Evolutionary conservation across 2,888 invertebrate genomes (phyloP).

Genomic region (Pammene fasciana): DNA sequence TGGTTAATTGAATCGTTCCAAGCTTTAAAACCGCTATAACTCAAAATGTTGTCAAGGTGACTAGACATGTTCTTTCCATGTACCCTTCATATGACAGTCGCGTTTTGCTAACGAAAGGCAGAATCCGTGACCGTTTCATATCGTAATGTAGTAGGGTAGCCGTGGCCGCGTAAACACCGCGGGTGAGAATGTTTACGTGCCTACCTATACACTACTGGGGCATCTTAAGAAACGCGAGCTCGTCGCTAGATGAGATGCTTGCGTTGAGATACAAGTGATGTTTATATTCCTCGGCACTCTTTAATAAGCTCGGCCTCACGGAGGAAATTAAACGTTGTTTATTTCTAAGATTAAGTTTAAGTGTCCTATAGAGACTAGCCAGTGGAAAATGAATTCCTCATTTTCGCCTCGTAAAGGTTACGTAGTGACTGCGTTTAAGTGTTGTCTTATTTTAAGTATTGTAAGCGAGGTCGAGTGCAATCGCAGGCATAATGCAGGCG

Average conservation of each 20-base stretch:
- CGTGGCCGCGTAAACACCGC: constrained; percentile 66
- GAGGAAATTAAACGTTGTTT: constrained; percentile 68
- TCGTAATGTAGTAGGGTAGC: constrained; percentile 51
- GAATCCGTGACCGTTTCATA: constrained; percentile 10
- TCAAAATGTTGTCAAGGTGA: no score
- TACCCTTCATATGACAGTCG: no score
- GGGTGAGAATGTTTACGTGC: constrained; percentile 65
- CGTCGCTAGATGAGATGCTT: constrained; percentile 71
- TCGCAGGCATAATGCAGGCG: constrained; percentile 11
- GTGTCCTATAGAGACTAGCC: constrained; percentile 30
- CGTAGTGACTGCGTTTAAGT: constrained; percentile 21
- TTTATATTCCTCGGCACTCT: constrained; percentile 72
- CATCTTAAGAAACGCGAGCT: constrained; percentile 73
- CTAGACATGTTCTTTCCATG: no score
- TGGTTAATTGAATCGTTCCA: no score
- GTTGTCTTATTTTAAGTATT: constrained; percentile 21
- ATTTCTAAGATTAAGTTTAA: constrained; percentile 41
- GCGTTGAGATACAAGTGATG: constrained; percentile 76
- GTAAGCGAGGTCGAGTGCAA: constrained; percentile 32
- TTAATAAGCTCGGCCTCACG: constrained; percentile 64
- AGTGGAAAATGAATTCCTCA: constrained; percentile 35
- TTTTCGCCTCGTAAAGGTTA: constrained; percentile 31
- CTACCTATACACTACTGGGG: constrained; percentile 54
- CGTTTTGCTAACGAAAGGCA: constrained; percentile 19
- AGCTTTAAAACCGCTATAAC: no score